Conservation (phyloP, 2,888 invertebrate genomes). For the Lasioglossum calceatum region DNA sequence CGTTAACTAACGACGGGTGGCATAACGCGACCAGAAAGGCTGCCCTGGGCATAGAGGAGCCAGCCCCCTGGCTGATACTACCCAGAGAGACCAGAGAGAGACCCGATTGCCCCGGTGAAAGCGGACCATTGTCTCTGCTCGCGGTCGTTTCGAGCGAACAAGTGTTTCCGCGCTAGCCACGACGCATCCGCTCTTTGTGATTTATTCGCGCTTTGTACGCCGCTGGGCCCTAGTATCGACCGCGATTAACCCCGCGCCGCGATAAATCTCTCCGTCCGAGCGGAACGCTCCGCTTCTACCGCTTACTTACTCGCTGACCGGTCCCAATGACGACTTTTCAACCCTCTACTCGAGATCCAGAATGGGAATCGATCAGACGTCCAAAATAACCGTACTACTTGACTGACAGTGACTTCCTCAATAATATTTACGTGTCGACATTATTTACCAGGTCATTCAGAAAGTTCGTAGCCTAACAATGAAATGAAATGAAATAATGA, state of each 20-base stretch:
- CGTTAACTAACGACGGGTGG: conserved; percentile 64
- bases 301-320: conserved; percentile 3
- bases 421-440: no score
- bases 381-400: no score
- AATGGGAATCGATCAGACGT: background rate
- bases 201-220: conserved; percentile 49
- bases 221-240: conserved; percentile 14
- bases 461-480: no score
- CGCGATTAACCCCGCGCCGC: conserved; percentile 29
- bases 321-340: conserved; percentile 1
- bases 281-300: conserved; percentile 6
- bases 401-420: no score
- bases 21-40: conserved; percentile 52
- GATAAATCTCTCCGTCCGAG: conserved; percentile 27
- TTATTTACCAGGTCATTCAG: no score
- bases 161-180: conserved; percentile 53
- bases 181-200: conserved; percentile 46
- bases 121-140: conserved; percentile 59
- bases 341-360: background rate
- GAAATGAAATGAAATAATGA: no score
- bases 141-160: conserved; percentile 48
- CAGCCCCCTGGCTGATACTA: conserved; percentile 29
- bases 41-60: background rate
- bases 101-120: conserved; percentile 56
- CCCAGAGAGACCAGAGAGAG: background rate